Percentiles rank a stretch among this genome's conserved stretches.
Conservation (phyloP, 2,888 invertebrate species). For the Drosophila maculinotata region DNA sequence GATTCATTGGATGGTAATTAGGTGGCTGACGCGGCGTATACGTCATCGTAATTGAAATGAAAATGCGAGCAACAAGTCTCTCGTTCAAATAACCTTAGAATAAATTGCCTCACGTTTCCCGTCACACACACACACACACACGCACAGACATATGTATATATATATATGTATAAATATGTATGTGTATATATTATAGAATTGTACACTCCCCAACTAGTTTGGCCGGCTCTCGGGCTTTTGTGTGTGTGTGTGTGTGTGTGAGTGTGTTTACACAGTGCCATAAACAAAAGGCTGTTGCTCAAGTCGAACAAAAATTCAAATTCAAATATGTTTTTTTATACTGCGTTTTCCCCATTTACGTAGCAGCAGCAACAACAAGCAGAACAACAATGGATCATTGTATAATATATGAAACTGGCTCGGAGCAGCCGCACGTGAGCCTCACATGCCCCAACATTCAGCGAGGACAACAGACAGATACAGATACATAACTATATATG, state of each 20-base stretch:
- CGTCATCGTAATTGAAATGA: conserved; percentile 77
- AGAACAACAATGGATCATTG: conserved; percentile 59
- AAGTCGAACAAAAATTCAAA: conserved; percentile 69
- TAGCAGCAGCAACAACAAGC: conserved; percentile 19
- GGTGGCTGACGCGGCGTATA: conserved; percentile 59
- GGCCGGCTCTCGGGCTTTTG: conserved; percentile 24
- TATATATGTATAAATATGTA: conserved; percentile 2
- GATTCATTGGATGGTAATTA: conserved; percentile 70
- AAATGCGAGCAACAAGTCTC: conserved; percentile 76
- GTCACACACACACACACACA: conserved; percentile 44
- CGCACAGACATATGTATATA: conserved; percentile 22
- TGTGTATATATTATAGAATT: too few species aligned
- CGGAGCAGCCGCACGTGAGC: conserved; percentile 65
- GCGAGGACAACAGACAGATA: conserved; percentile 60
- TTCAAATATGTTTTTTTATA: conserved; percentile 54
- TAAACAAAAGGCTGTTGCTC: conserved; percentile 76
- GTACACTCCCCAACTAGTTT: conserved; percentile 64
- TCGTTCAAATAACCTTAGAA: conserved; percentile 75
- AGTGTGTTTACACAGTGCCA: conserved; percentile 38
- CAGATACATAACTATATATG: conserved; percentile 4
- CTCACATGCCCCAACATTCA: conserved; percentile 66
- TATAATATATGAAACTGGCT: conserved; percentile 53
- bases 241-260: conserved; percentile 30
- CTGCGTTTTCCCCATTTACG: conserved; percentile 50
- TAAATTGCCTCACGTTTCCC: conserved; percentile 81